Conservation (phyloP, 1,140 invertebrate genomes). For the Lepeophtheirus salmonis region DNA sequence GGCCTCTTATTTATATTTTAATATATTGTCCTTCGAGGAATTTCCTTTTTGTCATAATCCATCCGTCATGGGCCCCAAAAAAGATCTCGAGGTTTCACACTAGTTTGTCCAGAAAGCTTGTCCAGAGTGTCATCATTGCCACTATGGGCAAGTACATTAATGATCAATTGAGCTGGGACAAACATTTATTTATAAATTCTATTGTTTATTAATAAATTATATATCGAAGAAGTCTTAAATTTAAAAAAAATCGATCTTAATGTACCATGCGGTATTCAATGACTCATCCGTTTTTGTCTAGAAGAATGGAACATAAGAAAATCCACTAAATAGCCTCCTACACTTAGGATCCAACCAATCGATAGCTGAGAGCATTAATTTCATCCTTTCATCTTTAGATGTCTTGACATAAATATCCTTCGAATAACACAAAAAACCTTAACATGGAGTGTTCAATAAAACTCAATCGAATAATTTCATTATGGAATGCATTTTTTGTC, state of each 20-base stretch:
- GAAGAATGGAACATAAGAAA: conserved; percentile 94
- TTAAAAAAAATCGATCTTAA: no score
- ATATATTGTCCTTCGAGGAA: background rate
- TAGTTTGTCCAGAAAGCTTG: no score
- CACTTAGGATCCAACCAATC: conserved; percentile 86
- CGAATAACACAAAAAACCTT: conserved; percentile 91
- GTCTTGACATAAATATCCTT: conserved; percentile 93
- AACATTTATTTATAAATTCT: no score
- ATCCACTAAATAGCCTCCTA: conserved; percentile 86
- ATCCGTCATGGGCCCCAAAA: no score
- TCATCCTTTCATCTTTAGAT: conserved; percentile 63
- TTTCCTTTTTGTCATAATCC: no score
- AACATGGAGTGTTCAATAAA: conserved; percentile 90
- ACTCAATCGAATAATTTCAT: conserved; percentile 86
- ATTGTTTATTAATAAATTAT: no score
- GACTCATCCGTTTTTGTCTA: conserved; percentile 96
- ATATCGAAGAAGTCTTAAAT: no score
- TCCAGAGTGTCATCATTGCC: no score
- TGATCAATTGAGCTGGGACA: no score
- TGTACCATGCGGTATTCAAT: no score
- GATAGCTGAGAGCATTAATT: conserved; percentile 83
- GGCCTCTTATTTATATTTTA: background rate
- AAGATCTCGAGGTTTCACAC: no score
- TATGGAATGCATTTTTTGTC: conserved; percentile 54
- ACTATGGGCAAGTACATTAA: no score